Conservation (phyloP, 2,888 invertebrate species). For the Buathra laborator region DNA sequence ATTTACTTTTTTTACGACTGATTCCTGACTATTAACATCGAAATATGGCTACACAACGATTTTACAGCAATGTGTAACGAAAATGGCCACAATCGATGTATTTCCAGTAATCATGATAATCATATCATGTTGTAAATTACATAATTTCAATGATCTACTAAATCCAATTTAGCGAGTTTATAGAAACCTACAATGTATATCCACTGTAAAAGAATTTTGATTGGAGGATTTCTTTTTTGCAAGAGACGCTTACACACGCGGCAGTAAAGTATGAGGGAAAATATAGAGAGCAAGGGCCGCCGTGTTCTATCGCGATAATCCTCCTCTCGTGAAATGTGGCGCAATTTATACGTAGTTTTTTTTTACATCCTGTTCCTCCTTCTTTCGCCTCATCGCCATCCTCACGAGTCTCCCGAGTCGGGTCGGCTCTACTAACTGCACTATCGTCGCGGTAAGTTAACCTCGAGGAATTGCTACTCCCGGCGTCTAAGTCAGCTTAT, state of each 20-base stretch:
- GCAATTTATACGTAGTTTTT: constrained; percentile 43
- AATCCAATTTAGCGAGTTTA: not conserved
- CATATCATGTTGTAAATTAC: not conserved
- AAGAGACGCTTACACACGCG: not conserved
- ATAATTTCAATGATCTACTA: not conserved
- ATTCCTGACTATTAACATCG: too few species aligned
- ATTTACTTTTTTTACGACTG: too few species aligned
- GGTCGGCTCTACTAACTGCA: constrained; percentile 54
- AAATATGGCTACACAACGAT: too few species aligned
- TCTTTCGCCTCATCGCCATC: constrained; percentile 15
- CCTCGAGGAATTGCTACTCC: constrained; percentile 37
- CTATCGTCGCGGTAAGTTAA: constrained; percentile 63
- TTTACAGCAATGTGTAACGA: too few species aligned
- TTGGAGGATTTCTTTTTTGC: not conserved
- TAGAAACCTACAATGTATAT: not conserved
- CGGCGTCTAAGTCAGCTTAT: constrained; percentile 46
- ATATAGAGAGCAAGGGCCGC: constrained; percentile 20
- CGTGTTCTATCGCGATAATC: constrained; percentile 63
- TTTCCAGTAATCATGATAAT: too few species aligned
- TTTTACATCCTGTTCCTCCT: not conserved
- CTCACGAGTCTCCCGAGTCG: constrained; percentile 13
- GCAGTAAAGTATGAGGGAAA: not conserved
- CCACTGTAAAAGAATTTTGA: not conserved
- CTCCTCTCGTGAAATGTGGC: constrained; percentile 44
- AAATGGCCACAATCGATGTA: too few species aligned